Base-by-base conservation (phyloP, 2,113 vertebrate species). In the Sphaerodactylus townsendi region DNA sequence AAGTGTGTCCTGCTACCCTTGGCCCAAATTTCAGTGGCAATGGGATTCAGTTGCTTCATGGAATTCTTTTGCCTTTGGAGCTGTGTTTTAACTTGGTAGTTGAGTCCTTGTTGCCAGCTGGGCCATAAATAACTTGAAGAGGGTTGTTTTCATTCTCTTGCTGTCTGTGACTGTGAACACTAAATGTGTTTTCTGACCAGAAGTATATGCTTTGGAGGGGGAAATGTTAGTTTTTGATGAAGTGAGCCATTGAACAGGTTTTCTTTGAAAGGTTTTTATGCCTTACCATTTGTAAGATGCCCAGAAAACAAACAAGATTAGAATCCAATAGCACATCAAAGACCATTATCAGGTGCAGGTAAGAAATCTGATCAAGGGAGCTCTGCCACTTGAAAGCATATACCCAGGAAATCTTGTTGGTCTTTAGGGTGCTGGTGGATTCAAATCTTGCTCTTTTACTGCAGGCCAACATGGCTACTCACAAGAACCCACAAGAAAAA, bases 11-110 rank as follows among this genome's bases (percentile, higher is more conserved):
- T 85, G 39, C 71, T 84, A 84, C 83, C 88, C 86, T 92, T 93
- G 84, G 81, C 90, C 91, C 85, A 81, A 79, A 89, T 93, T 88
- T 83, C 79, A n/a, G 87, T 48, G 69, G 77, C 0, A 48, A 82
- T 73, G 82, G 48, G 44, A 68, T 37, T 70, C 17, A 85, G 56
- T 0, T 0, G 9, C 0, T 0, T 72, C 81, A 50, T 5, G 1
- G 1, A 81, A 39, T 68, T 90, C 37, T 79, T 64, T 83, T 71
- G 64, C 0, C 2, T 76, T 13, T 71, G 78, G 0, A 0, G 56
- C 84, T 86, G 66, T 79, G 66, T 87, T 90, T 87, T 44, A 69
- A 9, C 62, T 59, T 3, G 0, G 64, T 82, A 77, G 21, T 91
- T 83, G 78, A n/a, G 28, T 30, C 2, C 69, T 64, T 30, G 14